Evolutionary conservation across 1,140 invertebrate species (phyloP).

Genomic region (Aphis gossypii): DNA sequence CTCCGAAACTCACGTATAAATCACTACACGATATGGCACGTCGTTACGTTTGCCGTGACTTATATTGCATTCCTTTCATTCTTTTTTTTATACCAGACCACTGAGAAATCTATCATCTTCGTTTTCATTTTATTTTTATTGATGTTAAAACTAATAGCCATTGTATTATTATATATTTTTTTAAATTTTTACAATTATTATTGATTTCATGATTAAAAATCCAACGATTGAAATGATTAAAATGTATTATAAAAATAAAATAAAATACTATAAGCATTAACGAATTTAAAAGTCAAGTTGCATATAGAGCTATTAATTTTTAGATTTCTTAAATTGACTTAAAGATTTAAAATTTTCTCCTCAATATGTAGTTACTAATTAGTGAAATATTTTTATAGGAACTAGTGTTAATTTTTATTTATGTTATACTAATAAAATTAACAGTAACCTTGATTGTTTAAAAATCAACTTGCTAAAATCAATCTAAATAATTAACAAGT

Average conservation of each 20-base stretch:
- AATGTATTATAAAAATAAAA: too few relatives aligned
- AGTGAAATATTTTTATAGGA: too few relatives aligned
- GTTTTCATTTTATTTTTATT: background rate
- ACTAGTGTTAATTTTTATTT: too few relatives aligned
- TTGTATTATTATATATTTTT: background rate
- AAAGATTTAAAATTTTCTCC: background rate
- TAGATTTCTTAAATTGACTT: background rate
- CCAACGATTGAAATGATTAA: too few relatives aligned
- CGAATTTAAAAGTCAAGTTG: background rate
- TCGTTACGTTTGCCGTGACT: background rate
- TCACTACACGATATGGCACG: background rate
- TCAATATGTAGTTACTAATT: too few relatives aligned
- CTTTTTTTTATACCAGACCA: background rate
- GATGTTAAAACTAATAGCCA: too few relatives aligned
- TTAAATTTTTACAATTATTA: background rate
- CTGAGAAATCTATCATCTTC: background rate
- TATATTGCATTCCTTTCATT: slow-evolving; percentile 23
- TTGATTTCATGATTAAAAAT: too few relatives aligned
- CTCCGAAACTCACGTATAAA: background rate
- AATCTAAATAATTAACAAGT: background rate
- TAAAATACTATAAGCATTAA: too few relatives aligned
- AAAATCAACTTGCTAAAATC: background rate
- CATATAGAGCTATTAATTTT: background rate
- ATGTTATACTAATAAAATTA: too few relatives aligned
- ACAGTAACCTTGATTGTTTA: too few relatives aligned